A percentile compares a stretch with the other conserved stretches of the same genome.
phyloP scores from a whole-genome alignment of 2,888 invertebrate species.

The Liposcelis brunnea region DNA sequence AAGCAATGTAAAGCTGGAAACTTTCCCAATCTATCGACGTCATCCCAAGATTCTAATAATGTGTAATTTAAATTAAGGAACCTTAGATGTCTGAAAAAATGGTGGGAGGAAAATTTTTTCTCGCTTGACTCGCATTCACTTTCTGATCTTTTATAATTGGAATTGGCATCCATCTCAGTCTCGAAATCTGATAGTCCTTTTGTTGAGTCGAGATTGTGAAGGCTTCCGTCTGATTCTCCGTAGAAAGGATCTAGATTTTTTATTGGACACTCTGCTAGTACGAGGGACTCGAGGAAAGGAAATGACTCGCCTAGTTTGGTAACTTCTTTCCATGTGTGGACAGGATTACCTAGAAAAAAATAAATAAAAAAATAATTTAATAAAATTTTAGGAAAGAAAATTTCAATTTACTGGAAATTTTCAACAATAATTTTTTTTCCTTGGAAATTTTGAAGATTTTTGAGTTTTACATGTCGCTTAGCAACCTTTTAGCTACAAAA shows the following conservation, averaged over 20 bases:
- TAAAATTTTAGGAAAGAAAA: neutral
- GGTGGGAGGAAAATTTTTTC: slow-evolving; percentile 38
- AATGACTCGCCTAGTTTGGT: slow-evolving; percentile 70
- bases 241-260: slow-evolving; percentile 29
- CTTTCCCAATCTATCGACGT: slow-evolving; percentile 67
- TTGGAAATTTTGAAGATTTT: too few relatives aligned
- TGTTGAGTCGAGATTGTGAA: too few relatives aligned
- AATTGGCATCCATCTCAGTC: neutral
- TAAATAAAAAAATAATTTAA: neutral
- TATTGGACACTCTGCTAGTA: slow-evolving; percentile 74
- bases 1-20: slow-evolving; percentile 72
- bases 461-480: too few relatives aligned
- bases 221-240: slow-evolving; percentile 10
- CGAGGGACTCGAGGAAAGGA: slow-evolving; percentile 66
- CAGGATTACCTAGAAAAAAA: slow-evolving; percentile 52
- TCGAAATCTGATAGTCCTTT: neutral
- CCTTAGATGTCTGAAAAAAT: slow-evolving; percentile 45
- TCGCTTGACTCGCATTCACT: slow-evolving; percentile 36
- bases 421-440: too few relatives aligned
- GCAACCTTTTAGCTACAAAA: too few relatives aligned
- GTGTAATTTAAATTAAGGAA: slow-evolving; percentile 76
- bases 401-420: too few relatives aligned
- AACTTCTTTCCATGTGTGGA: slow-evolving; percentile 71
- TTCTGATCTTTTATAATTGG: slow-evolving; percentile 24
- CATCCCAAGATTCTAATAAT: slow-evolving; percentile 68